Conservation (phyloP, 1,140 invertebrate species). For the Calephelis nemesis region DNA sequence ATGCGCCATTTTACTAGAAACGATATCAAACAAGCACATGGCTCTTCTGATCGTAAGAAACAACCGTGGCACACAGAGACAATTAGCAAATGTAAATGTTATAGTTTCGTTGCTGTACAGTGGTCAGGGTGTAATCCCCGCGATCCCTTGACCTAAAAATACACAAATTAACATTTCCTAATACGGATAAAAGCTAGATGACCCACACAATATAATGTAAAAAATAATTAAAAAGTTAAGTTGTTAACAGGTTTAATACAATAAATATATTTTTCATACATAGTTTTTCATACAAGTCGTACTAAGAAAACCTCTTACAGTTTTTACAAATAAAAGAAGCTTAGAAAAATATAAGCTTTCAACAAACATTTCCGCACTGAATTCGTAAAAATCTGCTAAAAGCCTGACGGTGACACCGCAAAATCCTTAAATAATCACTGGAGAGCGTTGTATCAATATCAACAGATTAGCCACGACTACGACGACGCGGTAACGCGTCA, state of each 20-base stretch:
- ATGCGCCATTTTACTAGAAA: no score
- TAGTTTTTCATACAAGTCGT: background rate
- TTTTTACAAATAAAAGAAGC: constrained; percentile 4
- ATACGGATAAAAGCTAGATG: no score
- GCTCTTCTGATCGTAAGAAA: no score
- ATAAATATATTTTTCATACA: no score
- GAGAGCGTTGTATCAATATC: constrained; percentile 43
- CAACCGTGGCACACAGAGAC: no score
- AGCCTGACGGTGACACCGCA: constrained; percentile 23
- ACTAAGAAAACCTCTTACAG: background rate
- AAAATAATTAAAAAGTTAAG: background rate
- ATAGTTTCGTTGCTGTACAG: background rate
- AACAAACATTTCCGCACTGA: constrained; percentile 4
- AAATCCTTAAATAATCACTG: constrained; percentile 37
- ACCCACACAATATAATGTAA: background rate
- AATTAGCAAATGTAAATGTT: no score
- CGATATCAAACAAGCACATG: no score
- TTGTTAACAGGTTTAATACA: background rate
- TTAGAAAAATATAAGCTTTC: constrained; percentile 8
- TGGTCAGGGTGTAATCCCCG: no score
- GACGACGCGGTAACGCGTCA: constrained; percentile 33
- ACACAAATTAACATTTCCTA: no score
- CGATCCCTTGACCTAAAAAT: no score
- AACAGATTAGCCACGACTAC: constrained; percentile 47
- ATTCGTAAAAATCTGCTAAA: constrained; percentile 14